These are phyloP conservation scores for Macropus fuliginosus DNA, from an alignment of 2,797 vertebrate species.

Conservation along the genomic window DNA sequence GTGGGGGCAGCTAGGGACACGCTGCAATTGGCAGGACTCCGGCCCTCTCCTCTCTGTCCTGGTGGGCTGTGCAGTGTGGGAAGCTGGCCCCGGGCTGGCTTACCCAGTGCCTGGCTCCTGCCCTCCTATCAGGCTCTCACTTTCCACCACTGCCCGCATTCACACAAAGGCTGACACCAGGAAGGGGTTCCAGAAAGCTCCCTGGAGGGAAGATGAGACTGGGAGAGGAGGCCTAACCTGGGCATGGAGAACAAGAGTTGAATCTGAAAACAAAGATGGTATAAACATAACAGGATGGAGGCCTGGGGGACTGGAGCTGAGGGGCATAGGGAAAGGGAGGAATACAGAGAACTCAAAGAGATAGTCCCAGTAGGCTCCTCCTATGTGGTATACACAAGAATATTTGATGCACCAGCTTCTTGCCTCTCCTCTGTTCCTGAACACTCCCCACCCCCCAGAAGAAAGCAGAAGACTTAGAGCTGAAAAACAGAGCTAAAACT, in stretches of 20 bases:
- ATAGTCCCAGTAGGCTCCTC: not conserved
- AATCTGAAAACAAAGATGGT: not conserved
- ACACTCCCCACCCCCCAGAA: not conserved
- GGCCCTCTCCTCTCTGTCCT: not conserved
- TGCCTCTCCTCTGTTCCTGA: not conserved
- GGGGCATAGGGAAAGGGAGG: not conserved
- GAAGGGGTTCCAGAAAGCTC: not conserved
- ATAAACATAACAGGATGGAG: not conserved
- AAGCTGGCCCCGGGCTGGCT: no score
- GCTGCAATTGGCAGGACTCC: not conserved
- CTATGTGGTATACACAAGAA: not conserved
- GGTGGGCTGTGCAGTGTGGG: not conserved
- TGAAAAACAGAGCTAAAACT: not conserved
- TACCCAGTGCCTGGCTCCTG: rapidly evolving
- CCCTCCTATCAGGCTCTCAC: conserved; percentile 15
- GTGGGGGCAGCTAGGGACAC: conserved; percentile 4
- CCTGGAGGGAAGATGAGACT: not conserved
- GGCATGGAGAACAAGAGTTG: not conserved
- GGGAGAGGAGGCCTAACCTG: not conserved
- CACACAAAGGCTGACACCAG: conserved; percentile 2
- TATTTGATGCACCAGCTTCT: not conserved
- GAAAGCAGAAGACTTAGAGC: not conserved
- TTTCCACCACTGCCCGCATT: not conserved
- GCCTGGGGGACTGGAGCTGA: not conserved
- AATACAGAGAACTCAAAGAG: not conserved